Evolutionary conservation across 2,113 vertebrate species (phyloP), one percentile per base, ranked within the genome.

Genomic region (Serinus canaria): DNA sequence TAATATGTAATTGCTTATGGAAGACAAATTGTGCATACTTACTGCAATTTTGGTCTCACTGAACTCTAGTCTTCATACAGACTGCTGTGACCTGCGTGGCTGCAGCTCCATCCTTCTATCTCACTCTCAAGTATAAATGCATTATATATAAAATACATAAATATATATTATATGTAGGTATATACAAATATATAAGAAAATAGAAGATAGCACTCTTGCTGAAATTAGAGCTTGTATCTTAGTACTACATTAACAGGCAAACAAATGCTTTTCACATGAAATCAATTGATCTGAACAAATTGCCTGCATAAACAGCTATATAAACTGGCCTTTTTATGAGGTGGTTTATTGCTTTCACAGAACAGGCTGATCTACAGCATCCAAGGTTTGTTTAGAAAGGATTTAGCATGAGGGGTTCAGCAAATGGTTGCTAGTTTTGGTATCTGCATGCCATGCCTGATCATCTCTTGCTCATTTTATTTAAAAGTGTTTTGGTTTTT

Each of bases 331-430:
- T 88, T 87, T 80, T 94, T 89, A 77, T 77, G 44, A 92, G 90
- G 11, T 73, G 10, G 21, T 68, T 86, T 89, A 77, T 78, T 89
- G 88, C 63, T 90, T 68, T 90, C 83, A 90, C 21, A 87, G 92
- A 89, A 86, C 79, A 67, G 68, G 7, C 55, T 72, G 68, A 49
- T 81, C 79, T 78, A 28, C 41, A 74, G 39, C 31, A 53, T 53
- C 46, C 56, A 58, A 27, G 11, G 66, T 87, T 94, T 93, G 64
- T 67, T 96, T 90, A 90, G 52, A 87, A 79, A 95, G n/a, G 49
- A 76, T 80, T 90, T 83, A 81, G 39, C 43, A 28, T 56, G 53
- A 83, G 33, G 39, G 68, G 60, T 83, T 93, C 80, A 86, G 79
- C 60, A 90, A 86, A 33, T 55, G 16, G 25, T 68, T 76, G 35